These are phyloP conservation scores for Uria aalge DNA, from an alignment of 2,113 vertebrate species.

Conservation along the genomic window DNA sequence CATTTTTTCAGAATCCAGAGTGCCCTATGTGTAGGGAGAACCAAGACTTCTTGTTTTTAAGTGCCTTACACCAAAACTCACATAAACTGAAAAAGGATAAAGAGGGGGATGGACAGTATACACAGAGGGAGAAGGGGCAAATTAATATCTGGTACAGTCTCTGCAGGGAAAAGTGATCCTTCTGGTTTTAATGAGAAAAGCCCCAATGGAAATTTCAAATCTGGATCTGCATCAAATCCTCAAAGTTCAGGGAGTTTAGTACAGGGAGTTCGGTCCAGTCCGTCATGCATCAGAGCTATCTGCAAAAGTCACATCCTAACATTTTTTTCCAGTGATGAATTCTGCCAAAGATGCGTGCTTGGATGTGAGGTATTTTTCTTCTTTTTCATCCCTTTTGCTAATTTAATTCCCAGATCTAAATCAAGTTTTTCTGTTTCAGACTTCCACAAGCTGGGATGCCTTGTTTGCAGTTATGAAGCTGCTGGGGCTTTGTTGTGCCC, in stretches of 20 bases:
- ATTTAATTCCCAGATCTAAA: slow-evolving; percentile 24
- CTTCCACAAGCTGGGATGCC: neutral
- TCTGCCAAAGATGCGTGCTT: neutral
- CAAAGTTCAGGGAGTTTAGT: neutral
- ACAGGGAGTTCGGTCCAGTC: rapidly evolving
- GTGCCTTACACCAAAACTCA: neutral
- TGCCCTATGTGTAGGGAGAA: neutral
- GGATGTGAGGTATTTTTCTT: neutral
- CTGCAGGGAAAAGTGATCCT: neutral
- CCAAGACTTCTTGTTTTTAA: neutral
- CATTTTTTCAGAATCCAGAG: neutral
- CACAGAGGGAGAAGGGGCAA: neutral
- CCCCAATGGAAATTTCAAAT: neutral
- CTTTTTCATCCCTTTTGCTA: neutral
- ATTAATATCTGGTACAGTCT: neutral
- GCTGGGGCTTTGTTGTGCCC: neutral
- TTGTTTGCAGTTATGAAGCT: neutral
- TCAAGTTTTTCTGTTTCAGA: neutral
- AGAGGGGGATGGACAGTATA: neutral
- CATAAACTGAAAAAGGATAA: neutral
- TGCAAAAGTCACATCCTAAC: neutral
- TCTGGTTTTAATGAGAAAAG: neutral
- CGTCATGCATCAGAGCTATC: neutral
- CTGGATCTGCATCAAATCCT: neutral
- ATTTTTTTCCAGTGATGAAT: neutral